Evolutionary conservation across 1,140 invertebrate genomes (phyloP).

Genomic region (Bombus consobrinus): DNA sequence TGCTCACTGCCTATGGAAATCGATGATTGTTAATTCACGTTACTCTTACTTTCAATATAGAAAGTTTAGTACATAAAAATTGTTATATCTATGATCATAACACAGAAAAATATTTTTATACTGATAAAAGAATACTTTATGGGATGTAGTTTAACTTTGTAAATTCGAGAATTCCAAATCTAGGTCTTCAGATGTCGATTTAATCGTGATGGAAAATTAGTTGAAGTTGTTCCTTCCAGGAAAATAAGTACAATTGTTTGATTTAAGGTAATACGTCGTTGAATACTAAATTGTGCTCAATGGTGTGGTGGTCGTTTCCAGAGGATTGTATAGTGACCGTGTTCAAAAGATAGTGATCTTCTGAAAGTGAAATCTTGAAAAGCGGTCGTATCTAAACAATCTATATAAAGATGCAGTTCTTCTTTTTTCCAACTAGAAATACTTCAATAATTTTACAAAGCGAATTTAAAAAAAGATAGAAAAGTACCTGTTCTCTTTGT

Average conservation of each 20-base stretch:
- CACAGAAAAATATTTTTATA: neutral
- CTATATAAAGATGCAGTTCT: neutral
- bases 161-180: neutral
- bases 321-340: slow-evolving; percentile 1
- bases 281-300: slow-evolving; percentile 38
- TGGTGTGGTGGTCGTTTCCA: slow-evolving; percentile 1
- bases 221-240: neutral
- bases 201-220: neutral
- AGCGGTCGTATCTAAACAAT: neutral
- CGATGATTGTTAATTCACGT: neutral
- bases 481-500: too few relatives aligned
- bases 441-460: neutral
- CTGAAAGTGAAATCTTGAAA: neutral
- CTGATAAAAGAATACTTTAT: neutral
- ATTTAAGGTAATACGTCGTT: slow-evolving; percentile 17
- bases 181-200: neutral
- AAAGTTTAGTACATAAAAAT: neutral
- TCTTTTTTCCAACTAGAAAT: neutral
- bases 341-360: slow-evolving; percentile 50
- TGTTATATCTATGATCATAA: too few relatives aligned
- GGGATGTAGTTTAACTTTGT: neutral
- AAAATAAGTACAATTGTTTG: neutral
- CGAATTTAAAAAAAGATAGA: neutral
- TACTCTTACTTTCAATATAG: neutral
- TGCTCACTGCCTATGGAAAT: too few relatives aligned